Conservation (phyloP, 2,797 vertebrate species). For the Hirundo rustica region DNA sequence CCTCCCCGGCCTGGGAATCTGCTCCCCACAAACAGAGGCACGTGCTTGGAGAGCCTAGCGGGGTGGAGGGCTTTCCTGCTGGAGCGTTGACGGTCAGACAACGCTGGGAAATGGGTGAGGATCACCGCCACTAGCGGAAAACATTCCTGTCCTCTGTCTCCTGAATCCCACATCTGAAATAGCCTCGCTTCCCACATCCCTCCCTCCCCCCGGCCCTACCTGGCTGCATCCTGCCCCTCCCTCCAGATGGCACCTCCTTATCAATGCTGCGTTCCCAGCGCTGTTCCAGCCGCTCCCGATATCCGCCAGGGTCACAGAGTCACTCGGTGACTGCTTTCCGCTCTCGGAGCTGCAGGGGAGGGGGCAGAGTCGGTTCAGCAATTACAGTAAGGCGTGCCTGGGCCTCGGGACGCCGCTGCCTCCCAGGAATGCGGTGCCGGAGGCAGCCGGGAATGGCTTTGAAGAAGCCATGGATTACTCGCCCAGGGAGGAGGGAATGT, state of each 20-base stretch:
- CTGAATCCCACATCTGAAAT: background rate
- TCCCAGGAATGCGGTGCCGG: background rate
- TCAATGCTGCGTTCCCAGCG: background rate
- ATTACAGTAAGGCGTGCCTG: background rate
- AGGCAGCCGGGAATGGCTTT: background rate
- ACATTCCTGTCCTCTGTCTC: rapidly evolving
- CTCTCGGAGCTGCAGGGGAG: background rate
- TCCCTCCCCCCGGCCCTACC: background rate
- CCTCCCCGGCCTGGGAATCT: background rate
- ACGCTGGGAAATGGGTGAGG: background rate
- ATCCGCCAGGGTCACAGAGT: background rate
- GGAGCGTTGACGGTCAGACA: rapidly evolving
- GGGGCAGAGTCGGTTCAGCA: background rate
- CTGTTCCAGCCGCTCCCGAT: background rate
- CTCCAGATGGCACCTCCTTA: background rate
- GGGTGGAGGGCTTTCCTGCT: background rate
- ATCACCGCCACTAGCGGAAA: no score
- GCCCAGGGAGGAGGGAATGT: background rate
- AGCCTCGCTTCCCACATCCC: background rate
- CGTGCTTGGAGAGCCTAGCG: background rate
- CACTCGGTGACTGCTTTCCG: background rate
- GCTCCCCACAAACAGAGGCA: background rate
- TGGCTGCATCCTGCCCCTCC: background rate
- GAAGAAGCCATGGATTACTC: background rate
- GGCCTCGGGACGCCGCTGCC: background rate